Base-by-base conservation (phyloP, 2,797 vertebrate species). In the Phyllotis vaccarum region DNA sequence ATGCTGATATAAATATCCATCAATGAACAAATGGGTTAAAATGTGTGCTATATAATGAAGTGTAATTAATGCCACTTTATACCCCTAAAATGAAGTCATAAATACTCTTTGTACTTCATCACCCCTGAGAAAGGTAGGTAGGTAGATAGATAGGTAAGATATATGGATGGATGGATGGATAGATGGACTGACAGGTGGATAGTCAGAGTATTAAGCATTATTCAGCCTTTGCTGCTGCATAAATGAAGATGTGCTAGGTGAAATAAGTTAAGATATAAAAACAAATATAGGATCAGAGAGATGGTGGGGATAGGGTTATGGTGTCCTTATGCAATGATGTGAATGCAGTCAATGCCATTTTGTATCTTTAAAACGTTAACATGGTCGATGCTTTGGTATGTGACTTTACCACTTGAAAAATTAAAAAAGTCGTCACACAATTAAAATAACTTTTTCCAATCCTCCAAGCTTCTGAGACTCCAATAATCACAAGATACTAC, bases 101-200 rank as follows among this genome's bases (percentile, higher is more conserved):
- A 58, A 58, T 80, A 12, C 1, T 81, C 79, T 60, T 14, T 81
- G 54, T 13, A 40, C 22, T 58, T 60, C 29, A 70, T n/a, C 54
- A 29, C 54, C 56, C 24, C 56, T 27, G 56, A 56, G 75, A 27
- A 27, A 79, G 49, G 49, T 13, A 49, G 43, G 7, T 31, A 34
- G 46, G 12, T 64, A 66, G 31, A 19, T 56, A 56, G 17, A 19
- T 21, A 19, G 56, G 5, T 13, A 19, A 19, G 56, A 19, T 19
- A 3, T 40, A 31, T 3, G 3, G 14, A 49, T 0, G 3, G 46
- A 54, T 1, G 21, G 19, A 79, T 2, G 3, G 74, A 46, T 0
- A 16, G 12, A 75, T 1, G 27, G 52, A 24, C 3, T 22, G 52
- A n/a, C 5, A 78, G 29, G 34, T 5, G 14, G 24, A 29, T 2